Evolutionary conservation across 2,888 invertebrate species (phyloP), one percentile per base, ranked within the genome.

Genomic region (Cephus spinipes): DNA sequence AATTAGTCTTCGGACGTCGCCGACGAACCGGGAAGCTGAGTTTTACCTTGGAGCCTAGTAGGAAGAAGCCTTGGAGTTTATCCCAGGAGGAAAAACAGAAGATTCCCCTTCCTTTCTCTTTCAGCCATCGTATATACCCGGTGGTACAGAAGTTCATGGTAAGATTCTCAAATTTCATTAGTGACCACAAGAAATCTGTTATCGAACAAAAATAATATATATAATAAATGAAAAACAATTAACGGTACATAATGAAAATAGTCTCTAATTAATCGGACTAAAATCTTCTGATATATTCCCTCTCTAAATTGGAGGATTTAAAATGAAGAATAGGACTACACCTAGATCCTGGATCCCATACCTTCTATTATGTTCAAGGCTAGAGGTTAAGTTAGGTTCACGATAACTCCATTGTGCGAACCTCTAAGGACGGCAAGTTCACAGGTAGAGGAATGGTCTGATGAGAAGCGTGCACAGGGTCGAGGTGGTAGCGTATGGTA

Each of bases 401-500:
- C 55, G 23, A 55, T 55, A 55, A 55, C 55, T 55, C 55, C 55
- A 55, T 55, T 74, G 23, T 35, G 35, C 33, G 74, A 12, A 30
- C 35, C 74, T 30, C 23, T 30, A 34, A 34, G 74, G 36, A 35
- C 35, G 74, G 74, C 31, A 35, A 32, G 36, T 12, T 32, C 33
- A 35, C 76, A 9, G 79, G 30, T 36, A 79, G 73, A 75, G 69
- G 34, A 40, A 36, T 12, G 73, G 68, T 36, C 15, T 32, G 71
- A 32, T 55, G 73, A 30, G 68, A 73, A 40, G 73, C 33, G 69
- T 35, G 74, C 71, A 31, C 32, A 33, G 32, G 31, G 74, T 71
- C 74, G 78, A 74, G 76, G 30, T 75, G 79, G 79, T 77, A 79
- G 83, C 85, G 83, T 85, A 87, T 87, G 86, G 84, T 87, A 87